Conservation (phyloP, 2,888 invertebrate genomes). For the Cecidostiba fungosa region DNA sequence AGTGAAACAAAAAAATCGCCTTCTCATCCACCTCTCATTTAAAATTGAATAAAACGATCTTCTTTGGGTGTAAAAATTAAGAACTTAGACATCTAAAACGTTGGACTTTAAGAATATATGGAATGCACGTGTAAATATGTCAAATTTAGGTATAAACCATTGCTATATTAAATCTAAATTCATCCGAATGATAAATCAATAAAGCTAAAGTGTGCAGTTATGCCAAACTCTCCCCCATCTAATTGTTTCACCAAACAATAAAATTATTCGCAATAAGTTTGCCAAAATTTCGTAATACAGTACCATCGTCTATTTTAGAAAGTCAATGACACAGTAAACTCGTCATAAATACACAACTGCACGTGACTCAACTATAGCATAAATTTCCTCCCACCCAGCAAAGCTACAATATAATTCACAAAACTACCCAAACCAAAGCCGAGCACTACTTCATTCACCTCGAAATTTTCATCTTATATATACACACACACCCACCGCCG, state of each 20-base stretch:
- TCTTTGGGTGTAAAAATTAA: no score
- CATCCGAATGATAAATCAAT: no score
- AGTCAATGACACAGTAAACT: slow-evolving; percentile 1
- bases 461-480: not conserved
- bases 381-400: not conserved
- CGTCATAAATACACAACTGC: not conserved
- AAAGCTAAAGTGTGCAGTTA: no score
- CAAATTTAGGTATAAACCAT: no score
- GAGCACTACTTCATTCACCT: not conserved
- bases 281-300: not conserved
- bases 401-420: not conserved
- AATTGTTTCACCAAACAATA: not conserved
- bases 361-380: not conserved
- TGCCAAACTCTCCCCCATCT: no score
- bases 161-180: no score
- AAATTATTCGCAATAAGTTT: not conserved
- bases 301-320: not conserved
- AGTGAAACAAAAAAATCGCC: no score
- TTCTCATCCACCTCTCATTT: no score
- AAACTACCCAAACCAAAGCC: not conserved
- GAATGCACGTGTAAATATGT: no score
- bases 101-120: no score
- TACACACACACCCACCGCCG: not conserved
- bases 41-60: no score
- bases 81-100: no score